Evolutionary conservation across 2,113 vertebrate species (phyloP).

Genomic region (Osmerus mordax): DNA sequence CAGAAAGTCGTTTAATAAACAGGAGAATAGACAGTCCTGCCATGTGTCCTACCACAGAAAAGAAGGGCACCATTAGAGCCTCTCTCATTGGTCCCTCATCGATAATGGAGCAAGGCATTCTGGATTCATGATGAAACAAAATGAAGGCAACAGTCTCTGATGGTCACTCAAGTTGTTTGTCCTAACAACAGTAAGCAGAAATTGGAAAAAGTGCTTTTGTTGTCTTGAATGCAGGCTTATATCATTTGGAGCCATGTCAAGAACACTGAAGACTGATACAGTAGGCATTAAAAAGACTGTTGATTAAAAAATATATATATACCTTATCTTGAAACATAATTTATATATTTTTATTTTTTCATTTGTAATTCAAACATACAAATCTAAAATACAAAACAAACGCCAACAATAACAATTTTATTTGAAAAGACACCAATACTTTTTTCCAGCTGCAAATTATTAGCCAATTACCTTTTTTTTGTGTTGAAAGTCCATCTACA

Average conservation of each 20-base stretch:
- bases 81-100: constrained; percentile 13
- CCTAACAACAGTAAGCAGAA: constrained; percentile 1
- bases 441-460: too few relatives aligned
- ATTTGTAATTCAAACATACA: too few relatives aligned
- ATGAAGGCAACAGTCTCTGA: constrained; percentile 3
- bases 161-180: constrained; percentile 12
- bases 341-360: too few relatives aligned
- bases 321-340: too few relatives aligned
- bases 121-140: constrained; percentile 21
- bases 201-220: too few relatives aligned
- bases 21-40: background rate
- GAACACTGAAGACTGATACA: background rate
- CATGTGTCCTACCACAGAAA: background rate
- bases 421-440: too few relatives aligned
- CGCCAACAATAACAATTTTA: too few relatives aligned
- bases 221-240: background rate
- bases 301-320: too few relatives aligned
- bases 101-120: constrained; percentile 28
- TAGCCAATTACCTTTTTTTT: too few relatives aligned
- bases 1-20: constrained; percentile 9
- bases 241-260: constrained; percentile 14
- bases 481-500: too few relatives aligned
- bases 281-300: too few relatives aligned
- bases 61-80: constrained; percentile 13
- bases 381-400: too few relatives aligned